Evolutionary conservation across 92 coral and sea anemone species (phyloP).

Genomic region (Diadumene lineata): DNA sequence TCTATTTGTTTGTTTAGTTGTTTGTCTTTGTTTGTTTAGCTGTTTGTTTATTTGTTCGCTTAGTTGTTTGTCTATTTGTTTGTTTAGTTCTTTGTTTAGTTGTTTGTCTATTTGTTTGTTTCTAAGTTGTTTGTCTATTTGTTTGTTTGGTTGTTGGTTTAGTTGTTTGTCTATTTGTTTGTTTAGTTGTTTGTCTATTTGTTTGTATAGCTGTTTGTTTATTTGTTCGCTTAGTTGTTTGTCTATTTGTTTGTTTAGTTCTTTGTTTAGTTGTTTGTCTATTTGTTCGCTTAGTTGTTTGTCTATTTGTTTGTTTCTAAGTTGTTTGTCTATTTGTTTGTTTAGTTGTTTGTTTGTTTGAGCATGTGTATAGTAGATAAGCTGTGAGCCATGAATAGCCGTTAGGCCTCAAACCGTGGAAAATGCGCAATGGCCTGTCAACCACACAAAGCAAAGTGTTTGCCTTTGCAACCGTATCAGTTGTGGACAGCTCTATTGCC

Average conservation of each 20-base stretch:
- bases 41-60: not conserved
- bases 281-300: not conserved
- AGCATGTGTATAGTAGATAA: not conserved
- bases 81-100: not conserved
- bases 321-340: not conserved
- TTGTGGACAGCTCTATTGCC: not conserved
- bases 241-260: not conserved
- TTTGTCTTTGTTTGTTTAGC: not conserved
- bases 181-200: not conserved
- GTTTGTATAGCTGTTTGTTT: not conserved
- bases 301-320: slow-evolving; percentile 6
- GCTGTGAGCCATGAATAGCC: too few species aligned
- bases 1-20: not conserved
- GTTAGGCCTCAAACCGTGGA: too few species aligned
- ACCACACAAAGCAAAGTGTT: not conserved
- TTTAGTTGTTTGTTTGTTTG: not conserved
- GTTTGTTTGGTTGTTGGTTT: not conserved
- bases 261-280: not conserved
- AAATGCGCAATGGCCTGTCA: too few species aligned
- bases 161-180: not conserved
- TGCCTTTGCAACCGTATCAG: not conserved
- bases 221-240: not conserved
- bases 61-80: not conserved
- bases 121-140: not conserved
- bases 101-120: not conserved